Conservation (phyloP, 2,888 invertebrate species). For the Eurytoma adleriae region DNA sequence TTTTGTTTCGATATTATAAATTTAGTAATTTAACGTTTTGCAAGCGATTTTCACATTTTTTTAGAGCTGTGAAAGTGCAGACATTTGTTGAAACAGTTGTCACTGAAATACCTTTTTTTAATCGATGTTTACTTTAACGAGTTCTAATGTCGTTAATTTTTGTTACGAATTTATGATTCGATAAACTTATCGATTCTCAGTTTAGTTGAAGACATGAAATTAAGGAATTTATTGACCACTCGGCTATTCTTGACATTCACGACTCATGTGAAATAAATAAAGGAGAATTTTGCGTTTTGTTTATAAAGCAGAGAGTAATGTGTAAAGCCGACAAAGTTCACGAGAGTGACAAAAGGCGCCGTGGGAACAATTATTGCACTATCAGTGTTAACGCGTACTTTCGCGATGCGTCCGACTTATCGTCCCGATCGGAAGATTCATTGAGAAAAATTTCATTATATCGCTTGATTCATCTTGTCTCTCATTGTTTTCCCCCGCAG, state of each 20-base stretch:
- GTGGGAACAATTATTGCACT: conserved; percentile 11
- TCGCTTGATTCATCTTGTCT: conserved; percentile 42
- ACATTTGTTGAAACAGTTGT: no score
- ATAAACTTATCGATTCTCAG: no score
- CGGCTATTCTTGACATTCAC: conserved; percentile 9
- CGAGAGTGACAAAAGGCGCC: background rate
- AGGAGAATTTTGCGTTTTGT: conserved; percentile 34
- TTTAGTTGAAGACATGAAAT: no score
- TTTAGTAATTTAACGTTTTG: no score
- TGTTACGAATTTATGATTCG: no score
- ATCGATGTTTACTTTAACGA: no score
- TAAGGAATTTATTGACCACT: no score
- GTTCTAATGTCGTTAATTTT: no score
- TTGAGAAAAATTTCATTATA: conserved; percentile 4
- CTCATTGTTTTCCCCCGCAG: conserved; percentile 27
- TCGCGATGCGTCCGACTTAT: conserved; percentile 19
- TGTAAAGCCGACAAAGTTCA: background rate
- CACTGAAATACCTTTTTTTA: no score
- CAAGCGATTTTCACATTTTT: no score
- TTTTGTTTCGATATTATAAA: no score
- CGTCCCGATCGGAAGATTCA: conserved; percentile 2
- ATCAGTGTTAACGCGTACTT: conserved; percentile 21
- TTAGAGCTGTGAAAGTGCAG: no score
- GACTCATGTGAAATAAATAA: background rate
- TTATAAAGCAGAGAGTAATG: conserved; percentile 47